Evolutionary conservation across 2,888 invertebrate species (phyloP).

Genomic region (Ptilodon capucinus): DNA sequence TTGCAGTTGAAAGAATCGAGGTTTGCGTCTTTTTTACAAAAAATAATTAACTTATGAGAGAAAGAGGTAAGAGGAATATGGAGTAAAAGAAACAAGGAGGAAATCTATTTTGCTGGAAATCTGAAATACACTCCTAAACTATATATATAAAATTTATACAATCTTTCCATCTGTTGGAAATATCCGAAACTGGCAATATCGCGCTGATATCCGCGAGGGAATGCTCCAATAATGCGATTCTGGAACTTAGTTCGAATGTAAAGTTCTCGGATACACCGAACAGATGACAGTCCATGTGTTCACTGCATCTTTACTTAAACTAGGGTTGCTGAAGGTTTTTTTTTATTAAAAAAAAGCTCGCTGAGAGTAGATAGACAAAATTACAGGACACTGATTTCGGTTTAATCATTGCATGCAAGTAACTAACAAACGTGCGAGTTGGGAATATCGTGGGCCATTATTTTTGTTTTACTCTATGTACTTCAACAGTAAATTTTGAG

Average conservation of each 20-base stretch:
- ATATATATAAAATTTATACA: constrained; percentile 8
- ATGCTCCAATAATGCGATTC: constrained; percentile 67
- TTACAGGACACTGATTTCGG: no score
- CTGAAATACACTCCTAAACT: constrained; percentile 19
- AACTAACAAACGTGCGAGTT: no score
- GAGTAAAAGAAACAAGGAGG: constrained; percentile 15
- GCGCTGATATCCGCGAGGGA: constrained; percentile 48
- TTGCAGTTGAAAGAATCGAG: constrained; percentile 41
- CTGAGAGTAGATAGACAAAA: no score
- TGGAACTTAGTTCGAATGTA: constrained; percentile 64
- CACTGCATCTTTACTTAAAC: constrained; percentile 46
- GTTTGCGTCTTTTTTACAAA: constrained; percentile 34
- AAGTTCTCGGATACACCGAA: constrained; percentile 63
- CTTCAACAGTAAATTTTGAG: no score
- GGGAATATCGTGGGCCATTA: no score
- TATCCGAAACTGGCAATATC: constrained; percentile 39
- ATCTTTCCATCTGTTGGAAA: constrained; percentile 41
- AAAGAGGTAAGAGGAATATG: constrained; percentile 14
- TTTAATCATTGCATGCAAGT: no score
- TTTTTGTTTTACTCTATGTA: neutral
- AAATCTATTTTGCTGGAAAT: constrained; percentile 19
- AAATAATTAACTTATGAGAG: constrained; percentile 35
- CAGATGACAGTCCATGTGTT: constrained; percentile 68
- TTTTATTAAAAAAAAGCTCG: no score
- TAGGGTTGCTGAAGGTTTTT: neutral